Base-by-base conservation (phyloP, 2,888 invertebrate genomes). In the Anthoptus insignis region DNA sequence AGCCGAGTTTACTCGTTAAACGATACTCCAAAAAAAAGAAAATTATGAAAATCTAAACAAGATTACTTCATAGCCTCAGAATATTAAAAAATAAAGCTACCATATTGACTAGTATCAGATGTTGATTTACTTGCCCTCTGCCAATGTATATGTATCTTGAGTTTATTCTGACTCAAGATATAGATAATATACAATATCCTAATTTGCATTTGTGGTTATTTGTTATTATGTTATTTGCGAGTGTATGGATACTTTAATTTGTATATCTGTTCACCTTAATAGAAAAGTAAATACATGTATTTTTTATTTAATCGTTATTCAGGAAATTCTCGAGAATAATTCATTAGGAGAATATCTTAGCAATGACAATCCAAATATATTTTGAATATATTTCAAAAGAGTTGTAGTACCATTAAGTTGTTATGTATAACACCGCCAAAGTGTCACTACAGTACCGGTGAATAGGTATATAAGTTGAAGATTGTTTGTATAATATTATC, bases 131-230 rank as follows among this genome's bases (percentile, higher is more conserved):
- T 19, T 42, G 9, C 19, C 42, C 19, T 42, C 16, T 42, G 9
- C 42, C 11, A 19, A 19, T 42, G 42, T 39, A 39, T 39, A 39
- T 16, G 37, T 37, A 42, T 42, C 19, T 42, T 42, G 19, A 0
- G 19, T 21, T 42, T 3, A 11, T 19, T 42, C 19, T 42, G 9
- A 42, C 11, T 9, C 42, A 42, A 19, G 9, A 42, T 8, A 42
- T 0, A 34, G 2, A 14, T 14, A 37, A 37, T 37, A 37, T 42
- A 42, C 42, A 42, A 42, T 42, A 42, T 42, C 42, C 42, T 42
- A 19, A n/a, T 9, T 19, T 42, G 42, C 42, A 42, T 42, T 42
- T 42, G 42, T 42, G 19, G 42, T 42, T 42, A 42, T 19, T 19
- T 39, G 8, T 42, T 42, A 11, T 42, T 9, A 3, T 42, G 19